A percentile compares a stretch with the other conserved stretches of the same genome.
Conservation (phyloP, 2,113 vertebrate species). For the Chiloscyllium plagiosum region DNA sequence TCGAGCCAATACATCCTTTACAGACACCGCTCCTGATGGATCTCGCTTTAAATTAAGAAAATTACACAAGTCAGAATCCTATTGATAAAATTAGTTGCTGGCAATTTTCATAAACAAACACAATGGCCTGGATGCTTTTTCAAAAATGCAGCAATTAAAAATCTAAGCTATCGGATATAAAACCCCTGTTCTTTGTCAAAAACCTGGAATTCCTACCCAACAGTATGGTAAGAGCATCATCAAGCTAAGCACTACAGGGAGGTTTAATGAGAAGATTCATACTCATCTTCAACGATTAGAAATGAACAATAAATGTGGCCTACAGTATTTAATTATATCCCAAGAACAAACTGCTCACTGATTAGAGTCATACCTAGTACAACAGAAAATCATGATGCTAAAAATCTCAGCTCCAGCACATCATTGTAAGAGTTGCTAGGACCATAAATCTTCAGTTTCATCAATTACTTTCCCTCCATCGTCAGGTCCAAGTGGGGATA, state of each 20-base stretch:
- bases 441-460: background rate
- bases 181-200: background rate
- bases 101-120: slow-evolving; percentile 16
- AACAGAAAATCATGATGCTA: background rate
- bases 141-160: background rate
- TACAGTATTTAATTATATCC: background rate
- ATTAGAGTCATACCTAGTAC: background rate
- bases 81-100: slow-evolving; percentile 9
- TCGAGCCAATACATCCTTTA: slow-evolving; percentile 59
- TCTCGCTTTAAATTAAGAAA: slow-evolving; percentile 54
- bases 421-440: background rate
- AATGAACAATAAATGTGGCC: background rate
- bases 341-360: background rate
- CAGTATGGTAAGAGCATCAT: background rate
- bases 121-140: background rate
- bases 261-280: background rate
- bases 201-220: background rate
- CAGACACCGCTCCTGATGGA: slow-evolving; percentile 49
- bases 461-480: background rate
- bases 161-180: background rate
- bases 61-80: background rate
- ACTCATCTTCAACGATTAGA: background rate
- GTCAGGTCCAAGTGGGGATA: background rate
- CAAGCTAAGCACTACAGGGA: background rate
- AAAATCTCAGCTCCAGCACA: background rate